phyloP scores from a whole-genome alignment of 2,888 invertebrate species.

The Masnerella sp. region DNA sequence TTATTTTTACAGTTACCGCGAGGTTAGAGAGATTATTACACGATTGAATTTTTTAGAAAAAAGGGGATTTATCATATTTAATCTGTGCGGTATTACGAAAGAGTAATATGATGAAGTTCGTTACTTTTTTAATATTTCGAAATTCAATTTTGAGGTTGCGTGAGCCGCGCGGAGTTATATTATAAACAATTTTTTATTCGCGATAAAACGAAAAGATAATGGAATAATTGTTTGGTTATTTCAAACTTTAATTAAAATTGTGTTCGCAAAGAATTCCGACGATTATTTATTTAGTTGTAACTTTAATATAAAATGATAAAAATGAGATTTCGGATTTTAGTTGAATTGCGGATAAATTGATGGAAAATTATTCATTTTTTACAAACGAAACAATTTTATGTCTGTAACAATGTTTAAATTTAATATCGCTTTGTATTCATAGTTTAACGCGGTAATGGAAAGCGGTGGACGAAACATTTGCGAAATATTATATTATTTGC shows the following conservation, averaged over 20 bases:
- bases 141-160: slow-evolving; percentile 29
- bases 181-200: slow-evolving; percentile 39
- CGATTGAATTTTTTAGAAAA: slow-evolving; percentile 22
- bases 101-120: slow-evolving; percentile 25
- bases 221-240: slow-evolving; percentile 30
- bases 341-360: slow-evolving; percentile 1
- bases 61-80: slow-evolving; percentile 26
- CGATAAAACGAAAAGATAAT: slow-evolving; percentile 35
- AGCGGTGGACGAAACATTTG: no score
- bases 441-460: no score
- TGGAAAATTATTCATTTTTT: no score
- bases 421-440: no score
- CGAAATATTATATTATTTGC: no score
- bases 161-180: slow-evolving; percentile 22
- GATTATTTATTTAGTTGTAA: slow-evolving; percentile 26
- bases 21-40: slow-evolving; percentile 11
- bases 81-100: slow-evolving; percentile 20
- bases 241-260: slow-evolving; percentile 38
- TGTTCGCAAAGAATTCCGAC: slow-evolving; percentile 11
- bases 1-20: slow-evolving; percentile 1
- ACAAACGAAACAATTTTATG: no score
- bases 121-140: slow-evolving; percentile 27
- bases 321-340: slow-evolving; percentile 5
- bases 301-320: slow-evolving; percentile 8
- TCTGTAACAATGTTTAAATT: no score